phyloP scores from a whole-genome alignment of 2,113 vertebrate genomes.

The Myotis brandtii region DNA sequence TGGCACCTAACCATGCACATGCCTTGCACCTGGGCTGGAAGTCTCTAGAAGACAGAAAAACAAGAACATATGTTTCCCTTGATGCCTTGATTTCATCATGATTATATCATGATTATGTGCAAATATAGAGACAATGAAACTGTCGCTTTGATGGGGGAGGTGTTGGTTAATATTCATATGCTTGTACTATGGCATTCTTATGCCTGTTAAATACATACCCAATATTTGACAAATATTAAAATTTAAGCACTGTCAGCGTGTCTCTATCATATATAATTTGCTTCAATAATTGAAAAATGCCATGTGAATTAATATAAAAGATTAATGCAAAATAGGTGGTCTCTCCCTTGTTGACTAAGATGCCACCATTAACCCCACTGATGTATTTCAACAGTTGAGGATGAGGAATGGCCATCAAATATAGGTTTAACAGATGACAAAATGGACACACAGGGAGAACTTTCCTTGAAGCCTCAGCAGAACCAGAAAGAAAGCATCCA shows the following conservation, averaged over 20 bases:
- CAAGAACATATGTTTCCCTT: not conserved
- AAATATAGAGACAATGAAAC: not conserved
- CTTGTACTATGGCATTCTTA: not conserved
- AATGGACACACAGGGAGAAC: not conserved
- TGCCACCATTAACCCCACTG: not conserved
- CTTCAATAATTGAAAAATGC: not conserved
- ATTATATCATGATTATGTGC: not conserved
- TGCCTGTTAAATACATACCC: not conserved
- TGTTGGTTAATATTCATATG: not conserved
- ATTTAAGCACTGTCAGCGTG: not conserved
- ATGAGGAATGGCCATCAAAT: not conserved
- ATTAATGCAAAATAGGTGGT: not conserved
- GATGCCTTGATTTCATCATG: not conserved
- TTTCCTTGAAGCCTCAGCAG: not conserved
- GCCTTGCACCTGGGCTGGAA: not conserved
- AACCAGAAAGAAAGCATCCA: not conserved
- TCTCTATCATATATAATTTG: conserved; percentile 14
- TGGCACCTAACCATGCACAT: not conserved
- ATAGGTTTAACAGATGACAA: not conserved
- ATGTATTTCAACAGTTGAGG: not conserved
- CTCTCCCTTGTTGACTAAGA: not conserved
- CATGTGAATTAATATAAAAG: not conserved
- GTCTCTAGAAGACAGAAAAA: conserved; percentile 7
- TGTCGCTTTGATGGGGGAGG: not conserved
- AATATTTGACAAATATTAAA: conserved; percentile 37